Evolutionary conservation across 92 coral and sea anemone genomes (phyloP).

Genomic region (Paragorgia papillata): DNA sequence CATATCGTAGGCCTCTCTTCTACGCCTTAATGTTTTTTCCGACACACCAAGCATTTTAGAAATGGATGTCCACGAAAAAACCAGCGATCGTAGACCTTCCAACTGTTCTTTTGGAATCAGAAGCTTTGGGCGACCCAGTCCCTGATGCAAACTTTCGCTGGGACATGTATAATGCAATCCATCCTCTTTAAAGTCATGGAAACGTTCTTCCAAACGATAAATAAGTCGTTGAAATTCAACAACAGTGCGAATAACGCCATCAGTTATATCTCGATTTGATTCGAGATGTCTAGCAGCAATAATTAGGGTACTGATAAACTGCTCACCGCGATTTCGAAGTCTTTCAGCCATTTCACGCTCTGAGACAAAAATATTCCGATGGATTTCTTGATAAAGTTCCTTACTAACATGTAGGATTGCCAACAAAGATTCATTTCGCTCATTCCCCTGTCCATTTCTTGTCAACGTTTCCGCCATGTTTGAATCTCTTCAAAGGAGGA

Average conservation of each 20-base stretch:
- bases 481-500: no score
- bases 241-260: conserved; percentile 26
- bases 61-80: conserved; percentile 44
- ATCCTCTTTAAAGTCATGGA: no score
- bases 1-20: conserved; percentile 21
- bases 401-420: no score
- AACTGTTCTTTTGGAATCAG: conserved; percentile 22
- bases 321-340: conserved; percentile 18
- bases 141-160: no score
- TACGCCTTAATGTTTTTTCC: conserved; percentile 38
- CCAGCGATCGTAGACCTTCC: conserved; percentile 38
- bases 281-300: conserved; percentile 19
- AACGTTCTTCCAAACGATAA: no score
- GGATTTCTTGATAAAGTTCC: no score
- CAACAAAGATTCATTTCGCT: no score
- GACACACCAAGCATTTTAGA: conserved; percentile 46
- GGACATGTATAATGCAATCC: no score
- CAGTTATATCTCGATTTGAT: conserved; percentile 9
- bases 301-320: conserved; percentile 27
- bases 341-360: conserved; percentile 16
- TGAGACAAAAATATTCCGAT: background rate
- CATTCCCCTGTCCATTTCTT: no score
- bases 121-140: conserved; percentile 38
- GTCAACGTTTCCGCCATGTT: no score
- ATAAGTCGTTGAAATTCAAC: conserved; percentile 46